Evolutionary conservation across 2,113 vertebrate species (phyloP).

Genomic region (Catagonus wagneri): DNA sequence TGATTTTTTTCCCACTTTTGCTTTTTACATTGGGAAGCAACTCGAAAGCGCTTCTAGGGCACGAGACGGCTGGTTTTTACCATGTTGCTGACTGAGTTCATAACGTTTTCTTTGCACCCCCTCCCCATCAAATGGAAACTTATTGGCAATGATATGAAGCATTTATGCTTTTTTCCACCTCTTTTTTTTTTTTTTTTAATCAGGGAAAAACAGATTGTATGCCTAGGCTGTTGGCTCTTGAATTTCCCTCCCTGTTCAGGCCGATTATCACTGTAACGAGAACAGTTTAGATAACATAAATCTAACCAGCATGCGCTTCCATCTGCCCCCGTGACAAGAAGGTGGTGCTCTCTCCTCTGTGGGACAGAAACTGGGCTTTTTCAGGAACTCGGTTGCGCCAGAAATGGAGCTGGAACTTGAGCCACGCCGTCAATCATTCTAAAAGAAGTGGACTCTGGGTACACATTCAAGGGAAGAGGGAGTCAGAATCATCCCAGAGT

Average conservation of each 20-base stretch:
- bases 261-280: slow-evolving; percentile 80
- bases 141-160: slow-evolving; percentile 61
- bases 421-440: not conserved
- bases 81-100: not conserved
- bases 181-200: not conserved
- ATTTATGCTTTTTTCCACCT: not conserved
- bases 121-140: slow-evolving; percentile 41
- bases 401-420: not conserved
- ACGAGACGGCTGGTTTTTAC: not conserved
- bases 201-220: slow-evolving; percentile 66
- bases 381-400: not conserved
- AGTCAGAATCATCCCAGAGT: not conserved
- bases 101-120: slow-evolving; percentile 28
- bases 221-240: slow-evolving; percentile 45
- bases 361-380: not conserved
- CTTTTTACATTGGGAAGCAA: not conserved
- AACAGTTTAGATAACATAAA: slow-evolving; percentile 82
- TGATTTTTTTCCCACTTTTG: not conserved
- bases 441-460: not conserved
- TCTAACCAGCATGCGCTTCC: slow-evolving; percentile 74
- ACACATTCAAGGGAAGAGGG: not conserved
- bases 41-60: not conserved
- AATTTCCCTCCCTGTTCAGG: slow-evolving; percentile 24
- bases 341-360: not conserved
- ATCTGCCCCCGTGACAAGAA: not conserved